Evolutionary conservation across 1,140 invertebrate genomes (phyloP), one percentile per base, ranked within the genome.

Genomic region (Scaptomyza pallida): DNA sequence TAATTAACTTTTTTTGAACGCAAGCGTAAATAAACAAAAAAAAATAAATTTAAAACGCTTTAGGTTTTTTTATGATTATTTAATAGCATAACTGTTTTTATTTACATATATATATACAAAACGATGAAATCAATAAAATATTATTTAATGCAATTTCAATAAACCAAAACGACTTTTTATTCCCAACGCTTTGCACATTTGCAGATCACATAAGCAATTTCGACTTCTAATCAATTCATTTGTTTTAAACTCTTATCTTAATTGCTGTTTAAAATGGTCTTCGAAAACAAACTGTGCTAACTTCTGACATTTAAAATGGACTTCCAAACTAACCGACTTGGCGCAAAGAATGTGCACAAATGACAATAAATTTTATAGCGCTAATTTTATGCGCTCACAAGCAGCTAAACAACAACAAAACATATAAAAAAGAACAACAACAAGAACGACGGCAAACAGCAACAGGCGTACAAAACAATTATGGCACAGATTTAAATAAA

Each of bases 401-500:
- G 54, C 35, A 71, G 40, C 26, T 10, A 15, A 17, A 17, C 63
- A 80, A 60, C 52, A 54, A 61, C 70, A 62, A 44, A n/a, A 33
- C 54, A 17, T 9, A 57, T 55, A 17, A 23, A 26, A 44, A 17
- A 37, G 6, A 59, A 5, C 9, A 26, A 41, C 33, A 33, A 15
- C n/a, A 47, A 23, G 12, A 37, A 30, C 13, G 26, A 5, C 43
- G 59, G 40, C 55, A 62, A 62, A 55, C 60, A 60, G 76, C 80
- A 85, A 85, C 77, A 85, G 81, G 80, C 80, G 48, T 35, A 67
- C 64, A 74, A 72, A 86, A 85, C 80, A 85, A 85, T 86, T 85
- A 85, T 85, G 73, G 81, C 64, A 56, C 61, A 80, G 80, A 85
- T 85, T 85, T 86, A 86, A 85, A 85, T 85, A 85, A 85, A 85